A percentile compares a stretch with the other conserved stretches of the same genome.
Conservation (phyloP, 2,113 vertebrate species). For the Zingel zingel region DNA sequence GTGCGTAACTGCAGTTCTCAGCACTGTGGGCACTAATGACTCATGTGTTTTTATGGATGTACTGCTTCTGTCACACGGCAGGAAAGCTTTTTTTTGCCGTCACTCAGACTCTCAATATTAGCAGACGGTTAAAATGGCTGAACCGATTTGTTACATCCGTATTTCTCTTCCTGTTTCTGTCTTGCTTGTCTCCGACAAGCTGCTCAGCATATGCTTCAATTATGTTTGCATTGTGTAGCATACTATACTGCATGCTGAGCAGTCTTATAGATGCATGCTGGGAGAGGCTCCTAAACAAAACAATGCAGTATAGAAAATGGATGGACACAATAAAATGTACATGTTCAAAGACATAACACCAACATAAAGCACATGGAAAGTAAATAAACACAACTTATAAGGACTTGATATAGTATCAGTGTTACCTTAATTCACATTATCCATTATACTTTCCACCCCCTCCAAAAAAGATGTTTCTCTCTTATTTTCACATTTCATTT, state of each 20-base stretch:
- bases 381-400: background rate
- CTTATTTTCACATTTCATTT: no score
- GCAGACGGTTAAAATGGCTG: slow-evolving; percentile 53
- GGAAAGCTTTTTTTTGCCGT: slow-evolving; percentile 26
- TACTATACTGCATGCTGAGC: background rate
- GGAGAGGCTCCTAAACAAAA: background rate
- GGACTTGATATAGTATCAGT: background rate
- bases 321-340: background rate
- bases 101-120: slow-evolving; percentile 46
- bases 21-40: slow-evolving; percentile 56
- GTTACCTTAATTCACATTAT: background rate
- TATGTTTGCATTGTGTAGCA: slow-evolving; percentile 15
- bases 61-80: slow-evolving; percentile 39
- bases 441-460: no score
- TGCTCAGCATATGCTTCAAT: slow-evolving; percentile 31
- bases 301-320: background rate
- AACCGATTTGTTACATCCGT: slow-evolving; percentile 29
- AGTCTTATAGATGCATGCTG: background rate
- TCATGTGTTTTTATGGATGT: slow-evolving; percentile 47
- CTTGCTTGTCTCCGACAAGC: slow-evolving; percentile 15
- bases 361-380: background rate
- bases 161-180: slow-evolving; percentile 20
- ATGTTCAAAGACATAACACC: background rate
- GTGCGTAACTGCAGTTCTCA: slow-evolving; percentile 26
- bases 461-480: no score